These are phyloP conservation scores for Nibea albiflora DNA, from an alignment of 2,113 vertebrate species.

Conservation along the genomic window DNA sequence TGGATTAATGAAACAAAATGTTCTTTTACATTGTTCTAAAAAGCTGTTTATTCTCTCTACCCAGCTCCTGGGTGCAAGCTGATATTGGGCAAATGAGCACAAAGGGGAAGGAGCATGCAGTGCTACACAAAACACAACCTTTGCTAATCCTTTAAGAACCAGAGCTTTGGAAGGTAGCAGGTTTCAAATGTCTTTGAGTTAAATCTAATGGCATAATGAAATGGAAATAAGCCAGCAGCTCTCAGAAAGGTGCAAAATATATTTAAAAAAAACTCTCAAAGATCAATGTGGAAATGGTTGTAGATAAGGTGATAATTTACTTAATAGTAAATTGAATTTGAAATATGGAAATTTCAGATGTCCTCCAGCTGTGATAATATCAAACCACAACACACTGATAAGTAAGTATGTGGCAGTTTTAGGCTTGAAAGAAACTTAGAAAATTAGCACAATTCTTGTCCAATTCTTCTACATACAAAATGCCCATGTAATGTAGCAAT, in stretches of 20 bases:
- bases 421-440: too few relatives aligned
- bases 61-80: background rate
- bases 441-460: background rate
- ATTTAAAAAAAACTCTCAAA: background rate
- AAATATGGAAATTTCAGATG: background rate
- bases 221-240: background rate
- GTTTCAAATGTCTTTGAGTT: background rate
- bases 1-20: slow-evolving; percentile 1
- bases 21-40: background rate
- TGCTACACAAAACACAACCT: background rate
- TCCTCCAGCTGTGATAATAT: background rate
- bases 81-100: background rate
- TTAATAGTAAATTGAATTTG: too few relatives aligned
- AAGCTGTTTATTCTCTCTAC: background rate
- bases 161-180: background rate
- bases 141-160: background rate
- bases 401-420: too few relatives aligned
- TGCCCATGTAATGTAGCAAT: background rate
- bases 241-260: background rate
- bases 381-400: background rate
- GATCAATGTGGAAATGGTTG: background rate
- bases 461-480: background rate
- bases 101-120: background rate
- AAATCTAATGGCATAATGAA: background rate
- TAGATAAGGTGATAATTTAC: background rate